These are phyloP conservation scores for Drosophila affinis DNA, from an alignment of 2,888 invertebrate species.

Conservation along the genomic window DNA sequence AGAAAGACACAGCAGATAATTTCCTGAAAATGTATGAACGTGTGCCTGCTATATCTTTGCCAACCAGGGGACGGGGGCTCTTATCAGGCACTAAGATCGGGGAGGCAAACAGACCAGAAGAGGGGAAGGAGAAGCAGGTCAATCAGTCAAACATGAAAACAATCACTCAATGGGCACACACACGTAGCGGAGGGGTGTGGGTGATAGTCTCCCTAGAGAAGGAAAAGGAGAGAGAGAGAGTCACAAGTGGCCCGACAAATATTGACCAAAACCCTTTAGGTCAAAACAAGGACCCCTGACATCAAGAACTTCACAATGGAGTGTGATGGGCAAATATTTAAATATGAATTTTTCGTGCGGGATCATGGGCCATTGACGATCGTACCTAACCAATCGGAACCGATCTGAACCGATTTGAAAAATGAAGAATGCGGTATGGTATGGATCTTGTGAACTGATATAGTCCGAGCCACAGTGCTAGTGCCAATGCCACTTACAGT, in stretches of 20 bases:
- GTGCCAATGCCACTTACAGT: constrained; percentile 11
- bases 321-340: constrained; percentile 67
- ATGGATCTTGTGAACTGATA: constrained; percentile 43
- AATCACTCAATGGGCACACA: constrained; percentile 67
- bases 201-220: constrained; percentile 44
- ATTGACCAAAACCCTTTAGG: constrained; percentile 65
- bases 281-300: constrained; percentile 23
- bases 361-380: not conserved
- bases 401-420: constrained; percentile 1
- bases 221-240: not conserved
- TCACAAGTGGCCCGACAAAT: constrained; percentile 66
- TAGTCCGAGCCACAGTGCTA: constrained; percentile 14
- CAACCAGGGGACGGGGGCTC: constrained; percentile 33
- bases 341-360: constrained; percentile 16
- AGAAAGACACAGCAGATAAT: not conserved
- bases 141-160: constrained; percentile 57
- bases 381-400: constrained; percentile 34
- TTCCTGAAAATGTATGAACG: constrained; percentile 59
- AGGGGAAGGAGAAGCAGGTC: constrained; percentile 24
- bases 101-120: constrained; percentile 34
- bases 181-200: constrained; percentile 11
- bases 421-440: constrained; percentile 39
- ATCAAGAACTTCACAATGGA: constrained; percentile 56
- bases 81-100: constrained; percentile 58
- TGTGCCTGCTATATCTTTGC: constrained; percentile 59